Conservation (phyloP, 2,888 invertebrate species). For the Epistrophe grossulariae region DNA sequence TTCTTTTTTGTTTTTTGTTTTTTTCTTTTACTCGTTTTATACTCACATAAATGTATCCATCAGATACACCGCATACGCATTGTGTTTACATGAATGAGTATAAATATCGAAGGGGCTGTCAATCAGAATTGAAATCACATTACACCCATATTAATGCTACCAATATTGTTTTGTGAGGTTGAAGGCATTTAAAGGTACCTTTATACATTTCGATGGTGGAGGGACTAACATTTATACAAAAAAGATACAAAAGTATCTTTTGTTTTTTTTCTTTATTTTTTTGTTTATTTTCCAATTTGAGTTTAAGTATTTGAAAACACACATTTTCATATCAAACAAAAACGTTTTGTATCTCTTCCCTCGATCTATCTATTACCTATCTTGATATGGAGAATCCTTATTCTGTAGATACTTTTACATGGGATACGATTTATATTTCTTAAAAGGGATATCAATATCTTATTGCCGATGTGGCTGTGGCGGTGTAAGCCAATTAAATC, state of each 20-base stretch:
- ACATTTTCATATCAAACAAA: constrained; percentile 44
- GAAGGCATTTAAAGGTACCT: background rate
- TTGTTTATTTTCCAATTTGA: constrained; percentile 33
- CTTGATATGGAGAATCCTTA: constrained; percentile 52
- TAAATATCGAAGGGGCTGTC: constrained; percentile 63
- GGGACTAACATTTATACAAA: background rate
- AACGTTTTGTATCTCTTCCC: constrained; percentile 44
- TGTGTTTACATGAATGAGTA: constrained; percentile 60
- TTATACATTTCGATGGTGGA: background rate
- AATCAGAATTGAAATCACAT: constrained; percentile 75
- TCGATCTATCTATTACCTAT: background rate
- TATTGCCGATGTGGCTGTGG: background rate
- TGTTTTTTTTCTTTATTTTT: background rate
- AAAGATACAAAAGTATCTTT: constrained; percentile 50
- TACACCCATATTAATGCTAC: constrained; percentile 69
- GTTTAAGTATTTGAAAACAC: constrained; percentile 47
- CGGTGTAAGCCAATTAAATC: constrained; percentile 46
- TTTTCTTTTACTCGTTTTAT: constrained; percentile 2
- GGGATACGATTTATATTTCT: constrained; percentile 23
- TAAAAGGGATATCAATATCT: constrained; percentile 34
- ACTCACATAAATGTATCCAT: constrained; percentile 29
- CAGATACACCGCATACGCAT: constrained; percentile 36
- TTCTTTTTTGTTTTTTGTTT: constrained; percentile 38
- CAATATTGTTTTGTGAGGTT: constrained; percentile 31
- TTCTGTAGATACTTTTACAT: background rate